Percentiles rank a stretch among this genome's conserved stretches.
These are phyloP conservation scores for Caenorhabditis imperialis DNA, from an alignment of 2,888 invertebrate genomes.

Conservation along the genomic window DNA sequence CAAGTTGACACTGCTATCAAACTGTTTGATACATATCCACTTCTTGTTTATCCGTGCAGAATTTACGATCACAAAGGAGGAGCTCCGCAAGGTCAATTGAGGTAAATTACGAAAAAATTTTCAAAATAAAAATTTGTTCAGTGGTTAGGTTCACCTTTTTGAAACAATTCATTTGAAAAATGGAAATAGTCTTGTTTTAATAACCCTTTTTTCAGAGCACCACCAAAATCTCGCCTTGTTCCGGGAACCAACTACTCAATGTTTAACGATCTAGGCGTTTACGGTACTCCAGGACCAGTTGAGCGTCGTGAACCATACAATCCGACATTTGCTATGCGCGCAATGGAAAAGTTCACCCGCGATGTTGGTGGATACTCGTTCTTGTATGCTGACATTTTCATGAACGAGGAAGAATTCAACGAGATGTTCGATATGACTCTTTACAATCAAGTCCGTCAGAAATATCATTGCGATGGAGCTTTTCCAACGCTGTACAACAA, in stretches of 20 bases:
- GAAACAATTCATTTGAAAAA: too few species aligned
- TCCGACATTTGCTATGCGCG: slow-evolving; percentile 83
- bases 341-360: slow-evolving; percentile 84
- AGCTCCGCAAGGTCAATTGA: slow-evolving; percentile 70
- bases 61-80: slow-evolving; percentile 83
- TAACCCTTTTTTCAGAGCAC: slow-evolving; percentile 78
- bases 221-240: slow-evolving; percentile 82
- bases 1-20: slow-evolving; percentile 79
- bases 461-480: slow-evolving; percentile 76
- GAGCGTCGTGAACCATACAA: slow-evolving; percentile 82
- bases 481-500: slow-evolving; percentile 65
- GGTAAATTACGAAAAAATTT: slow-evolving; percentile 29
- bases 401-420: slow-evolving; percentile 83
- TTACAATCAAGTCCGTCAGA: slow-evolving; percentile 81
- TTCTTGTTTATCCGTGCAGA: slow-evolving; percentile 85
- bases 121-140: too few species aligned
- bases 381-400: slow-evolving; percentile 85
- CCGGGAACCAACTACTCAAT: slow-evolving; percentile 83
- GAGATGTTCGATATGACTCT: slow-evolving; percentile 84
- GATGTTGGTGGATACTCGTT: slow-evolving; percentile 84
- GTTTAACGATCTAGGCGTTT: slow-evolving; percentile 85
- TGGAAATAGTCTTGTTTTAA: too few species aligned
- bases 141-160: too few species aligned
- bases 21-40: slow-evolving; percentile 84
- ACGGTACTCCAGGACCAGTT: slow-evolving; percentile 84